A percentile compares a stretch with the other conserved stretches of the same genome.
phyloP scores from a whole-genome alignment of 2,888 invertebrate species.

The Lycaena phlaeas region DNA sequence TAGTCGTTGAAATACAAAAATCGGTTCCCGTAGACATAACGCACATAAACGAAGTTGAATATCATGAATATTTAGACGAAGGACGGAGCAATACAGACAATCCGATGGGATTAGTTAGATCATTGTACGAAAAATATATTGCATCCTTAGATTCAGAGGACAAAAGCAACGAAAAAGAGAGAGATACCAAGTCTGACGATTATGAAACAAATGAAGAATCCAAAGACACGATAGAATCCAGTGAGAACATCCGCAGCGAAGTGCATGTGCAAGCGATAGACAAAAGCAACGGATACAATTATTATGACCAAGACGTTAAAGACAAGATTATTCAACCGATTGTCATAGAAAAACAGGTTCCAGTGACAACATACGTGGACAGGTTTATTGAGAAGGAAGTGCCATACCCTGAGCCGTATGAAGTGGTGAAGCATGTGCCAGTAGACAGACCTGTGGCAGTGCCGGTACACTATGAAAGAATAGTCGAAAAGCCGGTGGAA shows the following conservation, averaged over 20 bases:
- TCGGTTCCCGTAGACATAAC: slow-evolving; percentile 73
- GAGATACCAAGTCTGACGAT: slow-evolving; percentile 37
- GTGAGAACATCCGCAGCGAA: slow-evolving; percentile 43
- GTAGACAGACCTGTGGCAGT: slow-evolving; percentile 57
- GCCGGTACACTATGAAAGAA: slow-evolving; percentile 61
- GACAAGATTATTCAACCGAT: slow-evolving; percentile 56
- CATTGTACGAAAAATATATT: slow-evolving; percentile 45
- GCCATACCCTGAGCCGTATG: slow-evolving; percentile 49
- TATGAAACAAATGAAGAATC: slow-evolving; percentile 28
- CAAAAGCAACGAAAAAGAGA: slow-evolving; percentile 41
- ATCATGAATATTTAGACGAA: slow-evolving; percentile 56
- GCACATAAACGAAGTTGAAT: slow-evolving; percentile 60
- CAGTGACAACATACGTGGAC: slow-evolving; percentile 57
- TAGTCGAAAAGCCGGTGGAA: slow-evolving; percentile 68
- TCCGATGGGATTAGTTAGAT: slow-evolving; percentile 35
- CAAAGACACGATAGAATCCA: slow-evolving; percentile 40
- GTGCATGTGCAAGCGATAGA: slow-evolving; percentile 40
- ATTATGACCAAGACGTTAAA: slow-evolving; percentile 35
- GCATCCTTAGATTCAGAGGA: slow-evolving; percentile 49
- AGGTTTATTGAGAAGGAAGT: slow-evolving; percentile 58
- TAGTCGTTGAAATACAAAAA: slow-evolving; percentile 77
- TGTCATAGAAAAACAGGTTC: slow-evolving; percentile 59
- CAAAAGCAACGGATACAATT: slow-evolving; percentile 33
- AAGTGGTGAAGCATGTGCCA: slow-evolving; percentile 42
- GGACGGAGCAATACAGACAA: slow-evolving; percentile 44